Evolutionary conservation across 2,888 invertebrate genomes (phyloP), one percentile per base, ranked within the genome.

Genomic region (Sericinus montela): DNA sequence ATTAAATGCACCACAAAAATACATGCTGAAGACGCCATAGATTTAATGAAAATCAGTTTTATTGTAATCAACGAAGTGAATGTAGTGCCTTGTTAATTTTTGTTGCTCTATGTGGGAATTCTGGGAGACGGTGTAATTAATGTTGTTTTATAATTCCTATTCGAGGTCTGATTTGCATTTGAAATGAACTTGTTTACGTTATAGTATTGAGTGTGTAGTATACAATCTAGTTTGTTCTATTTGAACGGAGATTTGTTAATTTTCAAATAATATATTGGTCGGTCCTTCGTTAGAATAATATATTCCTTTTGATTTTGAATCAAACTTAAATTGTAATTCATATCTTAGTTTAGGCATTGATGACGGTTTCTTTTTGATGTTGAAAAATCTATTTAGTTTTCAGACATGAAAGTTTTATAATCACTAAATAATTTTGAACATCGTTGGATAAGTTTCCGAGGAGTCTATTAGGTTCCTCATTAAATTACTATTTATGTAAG

Each of bases 1-100:
- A 76, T 67, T 13, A 42, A 32, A 35, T 30, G 25, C 32, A 11
- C n/a, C n/a, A 32, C n/a, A 35, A 49, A 44, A 39, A 45, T 16
- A 16, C 11, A 11, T 7, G 11, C 7, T 11, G 7, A 10, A 37
- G 23, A 19, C 19, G 23, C 11, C 13, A 11, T 5, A 10, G 11
- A 23, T 13, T 23, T 11, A n/a, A 19, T 16, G 9, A n/a, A 19
- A 10, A 9, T 10, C 14, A 39, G 25, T 43, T 48, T 48, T 48
- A 48, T 43, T 38, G 23, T 38, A 42, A 43, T 43, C 42, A 38
- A 15, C 36, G 29, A 11, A 37, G 38, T 32, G 23, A 15, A 30
- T 36, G 9, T 13, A 29, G 11, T 25, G 29, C 23, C 45, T 40
- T 35, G 35, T 32, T 45, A 9, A 16, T 5, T 11, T 32, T 25